These are phyloP conservation scores for Lasioglossum lativentre DNA, from an alignment of 2,888 invertebrate genomes.

Conservation along the genomic window DNA sequence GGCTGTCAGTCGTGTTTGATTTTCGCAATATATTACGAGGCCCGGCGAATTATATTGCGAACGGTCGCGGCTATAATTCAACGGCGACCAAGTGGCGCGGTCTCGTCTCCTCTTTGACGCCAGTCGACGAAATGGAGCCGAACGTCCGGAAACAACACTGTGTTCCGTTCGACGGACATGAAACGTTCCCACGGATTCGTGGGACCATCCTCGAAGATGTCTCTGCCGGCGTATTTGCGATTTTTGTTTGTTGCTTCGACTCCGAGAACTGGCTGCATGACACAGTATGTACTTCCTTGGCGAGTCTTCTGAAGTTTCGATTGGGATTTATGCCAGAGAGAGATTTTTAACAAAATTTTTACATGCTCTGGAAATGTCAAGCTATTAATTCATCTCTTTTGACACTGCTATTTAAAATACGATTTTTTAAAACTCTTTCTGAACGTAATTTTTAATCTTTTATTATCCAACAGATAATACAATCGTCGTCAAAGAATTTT, in stretches of 20 bases:
- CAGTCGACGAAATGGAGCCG: slow-evolving; percentile 18
- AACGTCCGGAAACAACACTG: slow-evolving; percentile 30
- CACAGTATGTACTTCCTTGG: neutral
- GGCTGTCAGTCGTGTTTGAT: slow-evolving; percentile 73
- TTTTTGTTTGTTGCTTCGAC: neutral
- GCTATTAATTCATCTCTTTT: no score
- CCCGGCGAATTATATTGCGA: slow-evolving; percentile 69
- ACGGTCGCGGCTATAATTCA: slow-evolving; percentile 71
- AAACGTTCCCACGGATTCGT: slow-evolving; percentile 40
- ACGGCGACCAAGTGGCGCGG: slow-evolving; percentile 45
- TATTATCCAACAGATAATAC: no score
- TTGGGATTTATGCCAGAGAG: no score
- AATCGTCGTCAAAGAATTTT: no score
- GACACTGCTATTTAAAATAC: no score
- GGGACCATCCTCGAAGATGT: neutral
- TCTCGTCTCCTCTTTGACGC: slow-evolving; percentile 19
- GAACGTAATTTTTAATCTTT: no score
- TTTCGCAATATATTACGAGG: slow-evolving; percentile 74
- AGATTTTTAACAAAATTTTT: neutral
- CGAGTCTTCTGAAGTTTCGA: no score
- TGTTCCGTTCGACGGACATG: neutral
- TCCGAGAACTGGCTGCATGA: neutral
- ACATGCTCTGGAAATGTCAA: neutral
- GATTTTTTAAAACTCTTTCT: no score
- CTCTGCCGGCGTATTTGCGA: neutral